phyloP scores from a whole-genome alignment of 2,797 vertebrate species.

The Eulemur coronatus region DNA sequence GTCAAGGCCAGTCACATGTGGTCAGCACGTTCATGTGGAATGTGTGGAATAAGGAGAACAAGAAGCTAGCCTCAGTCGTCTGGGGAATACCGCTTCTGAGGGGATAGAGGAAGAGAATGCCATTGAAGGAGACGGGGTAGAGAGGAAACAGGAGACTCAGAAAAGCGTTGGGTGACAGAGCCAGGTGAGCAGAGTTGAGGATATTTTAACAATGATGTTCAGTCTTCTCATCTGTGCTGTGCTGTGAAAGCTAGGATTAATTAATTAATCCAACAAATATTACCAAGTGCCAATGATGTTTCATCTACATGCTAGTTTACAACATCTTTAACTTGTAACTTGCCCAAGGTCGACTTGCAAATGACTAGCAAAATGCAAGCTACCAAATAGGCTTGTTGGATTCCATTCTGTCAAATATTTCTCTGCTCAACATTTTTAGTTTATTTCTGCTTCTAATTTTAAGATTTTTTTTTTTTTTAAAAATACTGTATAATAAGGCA shows the following conservation, averaged over 20 bases:
- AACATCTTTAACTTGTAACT: background rate
- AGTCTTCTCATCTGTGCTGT: background rate
- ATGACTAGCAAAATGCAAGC: background rate
- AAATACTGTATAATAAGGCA: background rate
- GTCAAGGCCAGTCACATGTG: background rate
- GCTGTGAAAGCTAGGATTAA: background rate
- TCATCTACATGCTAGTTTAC: background rate
- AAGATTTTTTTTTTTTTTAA: background rate
- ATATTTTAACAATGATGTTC: background rate
- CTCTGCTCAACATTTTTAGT: background rate
- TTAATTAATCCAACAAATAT: background rate
- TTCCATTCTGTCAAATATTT: background rate
- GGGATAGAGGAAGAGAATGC: background rate
- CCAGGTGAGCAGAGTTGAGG: background rate
- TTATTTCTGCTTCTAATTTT: slow-evolving; percentile 25
- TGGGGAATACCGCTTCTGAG: background rate
- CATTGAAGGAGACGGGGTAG: background rate
- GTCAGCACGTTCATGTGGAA: background rate
- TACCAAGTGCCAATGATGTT: background rate
- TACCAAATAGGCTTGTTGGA: background rate
- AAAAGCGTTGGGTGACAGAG: background rate
- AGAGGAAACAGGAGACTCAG: background rate
- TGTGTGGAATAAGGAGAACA: background rate
- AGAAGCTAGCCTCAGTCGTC: background rate
- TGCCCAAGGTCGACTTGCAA: background rate